Percentiles rank a stretch among this genome's conserved stretches.
Evolutionary conservation across 2,888 invertebrate genomes (phyloP).

Genomic region (Calliscelio sp.): DNA sequence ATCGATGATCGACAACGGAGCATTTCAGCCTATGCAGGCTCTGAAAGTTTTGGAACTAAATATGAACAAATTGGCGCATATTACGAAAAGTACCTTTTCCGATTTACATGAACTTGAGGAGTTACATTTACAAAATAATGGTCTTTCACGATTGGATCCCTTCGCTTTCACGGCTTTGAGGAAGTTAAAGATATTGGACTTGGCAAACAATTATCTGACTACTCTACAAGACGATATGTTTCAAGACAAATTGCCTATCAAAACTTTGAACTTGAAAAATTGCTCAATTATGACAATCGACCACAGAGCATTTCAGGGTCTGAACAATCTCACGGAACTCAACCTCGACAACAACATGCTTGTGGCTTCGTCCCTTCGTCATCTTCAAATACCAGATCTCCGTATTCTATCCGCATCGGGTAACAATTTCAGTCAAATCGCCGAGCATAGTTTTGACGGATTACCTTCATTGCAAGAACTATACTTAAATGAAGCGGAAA

Average conservation of each 20-base stretch:
- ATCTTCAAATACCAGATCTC: constrained; percentile 91
- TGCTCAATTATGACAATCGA: constrained; percentile 93
- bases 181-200: constrained; percentile 91
- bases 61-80: constrained; percentile 90
- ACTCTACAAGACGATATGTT: constrained; percentile 88
- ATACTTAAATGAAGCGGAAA: constrained; percentile 89
- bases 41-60: constrained; percentile 93
- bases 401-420: constrained; percentile 90
- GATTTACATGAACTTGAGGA: constrained; percentile 93
- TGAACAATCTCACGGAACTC: constrained; percentile 92
- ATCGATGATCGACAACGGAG: no score
- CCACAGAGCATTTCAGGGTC: constrained; percentile 90
- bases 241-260: constrained; percentile 91
- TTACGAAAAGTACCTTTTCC: constrained; percentile 92
- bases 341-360: constrained; percentile 92
- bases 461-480: constrained; percentile 91
- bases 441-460: constrained; percentile 91
- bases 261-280: constrained; percentile 91
- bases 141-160: constrained; percentile 90
- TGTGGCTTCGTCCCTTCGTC: constrained; percentile 89
- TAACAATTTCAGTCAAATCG: constrained; percentile 92
- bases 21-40: constrained; percentile 92
- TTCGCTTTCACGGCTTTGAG: constrained; percentile 91
- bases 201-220: constrained; percentile 93
- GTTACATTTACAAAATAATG: constrained; percentile 91